Evolutionary conservation across 37 sponge, comb jelly and placozoan species (phyloP).

Genomic region (Beroe ovata): DNA sequence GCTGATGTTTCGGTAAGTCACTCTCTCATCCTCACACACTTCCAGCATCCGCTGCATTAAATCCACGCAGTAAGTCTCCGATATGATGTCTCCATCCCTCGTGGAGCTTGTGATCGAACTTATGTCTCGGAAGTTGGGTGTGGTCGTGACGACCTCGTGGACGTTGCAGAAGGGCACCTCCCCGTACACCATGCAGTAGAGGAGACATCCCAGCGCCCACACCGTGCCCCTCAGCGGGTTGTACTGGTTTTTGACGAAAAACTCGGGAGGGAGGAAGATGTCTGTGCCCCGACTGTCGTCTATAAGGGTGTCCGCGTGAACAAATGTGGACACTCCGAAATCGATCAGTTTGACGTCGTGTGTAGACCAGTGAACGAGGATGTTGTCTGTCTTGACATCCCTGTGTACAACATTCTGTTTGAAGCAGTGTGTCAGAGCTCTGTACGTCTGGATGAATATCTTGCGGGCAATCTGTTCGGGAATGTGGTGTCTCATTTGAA

Average conservation of each 20-base stretch:
- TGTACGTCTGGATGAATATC: slow-evolving; percentile 63
- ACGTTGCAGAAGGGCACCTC: slow-evolving; percentile 31
- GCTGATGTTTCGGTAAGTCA: slow-evolving; percentile 41
- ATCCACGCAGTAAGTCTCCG: slow-evolving; percentile 13
- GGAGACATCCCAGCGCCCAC: slow-evolving; percentile 63
- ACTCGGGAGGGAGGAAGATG: slow-evolving; percentile 64
- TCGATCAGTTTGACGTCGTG: slow-evolving; percentile 61
- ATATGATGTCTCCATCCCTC: background rate
- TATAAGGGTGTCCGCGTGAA: background rate
- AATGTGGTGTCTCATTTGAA: background rate
- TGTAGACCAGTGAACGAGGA: slow-evolving; percentile 50
- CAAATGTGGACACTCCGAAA: slow-evolving; percentile 53
- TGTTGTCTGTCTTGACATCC: slow-evolving; percentile 63
- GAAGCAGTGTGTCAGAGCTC: slow-evolving; percentile 61
- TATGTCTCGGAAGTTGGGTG: background rate
- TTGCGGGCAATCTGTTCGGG: slow-evolving; percentile 13
- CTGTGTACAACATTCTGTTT: slow-evolving; percentile 25
- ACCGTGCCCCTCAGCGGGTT: slow-evolving; percentile 50
- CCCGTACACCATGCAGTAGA: slow-evolving; percentile 65
- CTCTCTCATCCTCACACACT: slow-evolving; percentile 26
- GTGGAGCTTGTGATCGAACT: too few species aligned
- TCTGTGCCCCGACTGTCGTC: slow-evolving; percentile 23
- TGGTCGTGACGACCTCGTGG: slow-evolving; percentile 11
- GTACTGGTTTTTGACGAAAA: slow-evolving; percentile 1
- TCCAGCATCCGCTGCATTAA: slow-evolving; percentile 10